Evolutionary conservation across 2,888 invertebrate species (phyloP).

Genomic region (Dicyrtoma fusca): DNA sequence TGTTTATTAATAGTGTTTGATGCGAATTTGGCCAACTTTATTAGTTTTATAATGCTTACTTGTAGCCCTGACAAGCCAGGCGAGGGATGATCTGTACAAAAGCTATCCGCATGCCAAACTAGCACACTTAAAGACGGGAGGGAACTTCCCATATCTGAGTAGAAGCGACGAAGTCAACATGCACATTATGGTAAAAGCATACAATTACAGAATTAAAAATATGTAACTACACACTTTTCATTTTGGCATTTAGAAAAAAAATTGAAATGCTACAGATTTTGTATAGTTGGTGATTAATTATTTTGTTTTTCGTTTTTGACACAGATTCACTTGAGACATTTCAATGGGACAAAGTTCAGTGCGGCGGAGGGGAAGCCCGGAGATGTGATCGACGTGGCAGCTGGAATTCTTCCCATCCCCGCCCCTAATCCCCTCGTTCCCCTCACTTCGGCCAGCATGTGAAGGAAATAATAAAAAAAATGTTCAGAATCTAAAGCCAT

Average conservation of each 20-base stretch:
- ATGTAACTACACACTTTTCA: too few species aligned
- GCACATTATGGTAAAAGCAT: slow-evolving; percentile 72
- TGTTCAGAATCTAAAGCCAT: too few species aligned
- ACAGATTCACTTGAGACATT: slow-evolving; percentile 51
- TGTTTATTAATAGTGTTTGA: too few species aligned
- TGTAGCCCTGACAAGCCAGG: slow-evolving; percentile 60
- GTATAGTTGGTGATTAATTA: too few species aligned
- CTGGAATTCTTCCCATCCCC: slow-evolving; percentile 1
- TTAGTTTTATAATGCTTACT: too few species aligned
- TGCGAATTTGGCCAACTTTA: too few species aligned
- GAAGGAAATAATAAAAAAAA: too few species aligned
- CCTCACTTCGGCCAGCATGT: too few species aligned
- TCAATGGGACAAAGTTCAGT: slow-evolving; percentile 47
- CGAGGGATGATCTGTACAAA: slow-evolving; percentile 80
- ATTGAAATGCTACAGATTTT: too few species aligned
- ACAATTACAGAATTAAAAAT: too few species aligned
- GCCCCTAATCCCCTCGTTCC: neutral
- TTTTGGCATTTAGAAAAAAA: too few species aligned
- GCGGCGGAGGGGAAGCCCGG: slow-evolving; percentile 8
- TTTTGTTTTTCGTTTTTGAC: neutral
- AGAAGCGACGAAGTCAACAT: slow-evolving; percentile 86
- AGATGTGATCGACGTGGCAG: slow-evolving; percentile 20
- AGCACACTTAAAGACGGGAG: slow-evolving; percentile 84
- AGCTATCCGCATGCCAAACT: slow-evolving; percentile 83
- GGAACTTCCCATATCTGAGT: slow-evolving; percentile 89